phyloP scores from a whole-genome alignment of 2,113 vertebrate genomes.

The Oryzias woworae region DNA sequence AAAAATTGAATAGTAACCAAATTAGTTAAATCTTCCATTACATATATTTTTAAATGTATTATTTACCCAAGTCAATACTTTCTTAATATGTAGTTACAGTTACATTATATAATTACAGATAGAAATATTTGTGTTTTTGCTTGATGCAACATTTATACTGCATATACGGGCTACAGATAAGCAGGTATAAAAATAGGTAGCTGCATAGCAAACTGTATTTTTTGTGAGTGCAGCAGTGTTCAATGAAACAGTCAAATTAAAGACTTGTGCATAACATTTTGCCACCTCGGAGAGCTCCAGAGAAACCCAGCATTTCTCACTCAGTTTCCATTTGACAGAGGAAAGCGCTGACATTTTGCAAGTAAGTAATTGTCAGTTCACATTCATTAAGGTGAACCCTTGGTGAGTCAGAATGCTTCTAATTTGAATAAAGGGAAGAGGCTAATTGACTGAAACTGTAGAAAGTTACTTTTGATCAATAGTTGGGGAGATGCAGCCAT shows the following conservation, averaged over 20 bases:
- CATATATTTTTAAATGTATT: no score
- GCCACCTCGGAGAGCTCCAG: not conserved
- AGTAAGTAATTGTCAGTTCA: not conserved
- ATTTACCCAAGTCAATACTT: no score
- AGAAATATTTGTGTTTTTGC: no score
- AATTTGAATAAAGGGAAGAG: slow-evolving; percentile 11
- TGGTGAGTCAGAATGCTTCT: not conserved
- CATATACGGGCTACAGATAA: no score
- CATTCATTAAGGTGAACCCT: not conserved
- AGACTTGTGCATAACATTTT: not conserved
- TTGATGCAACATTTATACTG: no score
- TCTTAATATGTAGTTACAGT: no score
- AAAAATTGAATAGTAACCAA: no score
- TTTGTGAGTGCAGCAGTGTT: no score
- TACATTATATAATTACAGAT: no score
- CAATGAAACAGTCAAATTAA: not conserved
- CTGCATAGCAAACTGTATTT: no score
- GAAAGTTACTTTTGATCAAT: not conserved
- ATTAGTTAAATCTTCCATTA: no score
- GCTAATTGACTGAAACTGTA: slow-evolving; percentile 1
- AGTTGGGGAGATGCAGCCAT: not conserved
- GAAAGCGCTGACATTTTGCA: slow-evolving; percentile 1
- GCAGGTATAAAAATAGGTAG: no score
- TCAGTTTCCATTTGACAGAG: not conserved
- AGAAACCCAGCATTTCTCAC: slow-evolving; percentile 2